Evolutionary conservation across 2,888 invertebrate genomes (phyloP).

Genomic region (Leucophenga maculata): DNA sequence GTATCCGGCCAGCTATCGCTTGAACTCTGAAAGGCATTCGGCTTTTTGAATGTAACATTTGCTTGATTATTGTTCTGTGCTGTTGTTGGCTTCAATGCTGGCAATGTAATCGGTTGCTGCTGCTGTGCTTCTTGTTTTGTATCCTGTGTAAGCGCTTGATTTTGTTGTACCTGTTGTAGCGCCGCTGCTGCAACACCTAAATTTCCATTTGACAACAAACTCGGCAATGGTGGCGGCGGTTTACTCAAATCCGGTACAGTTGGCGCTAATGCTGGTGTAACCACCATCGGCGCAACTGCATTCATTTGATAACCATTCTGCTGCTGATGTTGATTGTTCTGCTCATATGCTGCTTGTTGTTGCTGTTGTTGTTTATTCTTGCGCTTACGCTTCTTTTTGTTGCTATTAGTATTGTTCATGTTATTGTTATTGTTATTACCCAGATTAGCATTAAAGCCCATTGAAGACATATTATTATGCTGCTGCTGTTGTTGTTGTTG

Average conservation of each 20-base stretch:
- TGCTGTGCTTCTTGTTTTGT: constrained; percentile 10
- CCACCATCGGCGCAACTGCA: constrained; percentile 52
- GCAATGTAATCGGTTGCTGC: constrained; percentile 11
- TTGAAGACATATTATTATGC: constrained; percentile 40
- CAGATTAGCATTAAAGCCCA: constrained; percentile 52
- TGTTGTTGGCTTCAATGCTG: background rate
- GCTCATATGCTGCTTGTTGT: constrained; percentile 41
- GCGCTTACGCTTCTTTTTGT: constrained; percentile 84
- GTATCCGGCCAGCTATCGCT: constrained; percentile 85
- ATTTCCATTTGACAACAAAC: background rate
- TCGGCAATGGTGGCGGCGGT: constrained; percentile 65
- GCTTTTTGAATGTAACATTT: constrained; percentile 58
- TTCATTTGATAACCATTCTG: constrained; percentile 24
- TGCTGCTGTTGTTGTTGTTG: constrained; percentile 49
- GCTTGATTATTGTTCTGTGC: background rate
- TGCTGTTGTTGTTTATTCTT: constrained; percentile 76
- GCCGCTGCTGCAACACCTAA: constrained; percentile 20
- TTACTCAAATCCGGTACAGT: constrained; percentile 64
- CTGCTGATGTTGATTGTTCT: constrained; percentile 26
- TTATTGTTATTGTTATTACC: constrained; percentile 74
- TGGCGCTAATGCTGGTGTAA: constrained; percentile 53
- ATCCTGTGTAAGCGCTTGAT: background rate
- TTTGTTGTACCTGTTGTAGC: background rate
- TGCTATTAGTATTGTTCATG: constrained; percentile 30
- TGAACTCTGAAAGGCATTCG: constrained; percentile 74